phyloP scores from a whole-genome alignment of 2,888 invertebrate genomes.

The Ochropleura leucogaster region DNA sequence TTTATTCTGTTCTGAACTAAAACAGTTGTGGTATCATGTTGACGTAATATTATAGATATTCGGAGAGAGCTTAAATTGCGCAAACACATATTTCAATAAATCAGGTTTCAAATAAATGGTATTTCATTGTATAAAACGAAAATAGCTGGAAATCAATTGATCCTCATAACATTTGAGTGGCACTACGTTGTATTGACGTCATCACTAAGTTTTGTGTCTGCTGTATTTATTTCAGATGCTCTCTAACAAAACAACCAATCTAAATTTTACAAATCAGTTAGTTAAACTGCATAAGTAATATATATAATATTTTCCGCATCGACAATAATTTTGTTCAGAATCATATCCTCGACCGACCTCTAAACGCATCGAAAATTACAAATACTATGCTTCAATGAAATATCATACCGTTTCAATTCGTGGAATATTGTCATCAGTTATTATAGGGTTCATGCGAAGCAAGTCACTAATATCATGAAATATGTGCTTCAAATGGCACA shows the following conservation, averaged over 20 bases:
- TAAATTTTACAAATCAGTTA: neutral
- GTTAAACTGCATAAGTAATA: neutral
- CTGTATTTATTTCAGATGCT: neutral
- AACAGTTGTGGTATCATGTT: conserved; percentile 35
- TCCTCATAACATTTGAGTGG: neutral
- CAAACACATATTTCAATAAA: conserved; percentile 31
- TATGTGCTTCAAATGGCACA: conserved; percentile 50
- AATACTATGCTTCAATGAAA: conserved; percentile 8
- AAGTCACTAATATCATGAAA: conserved; percentile 39
- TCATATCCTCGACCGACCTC: neutral
- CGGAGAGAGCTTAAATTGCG: conserved; percentile 14
- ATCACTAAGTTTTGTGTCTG: neutral
- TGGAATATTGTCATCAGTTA: conserved; percentile 30
- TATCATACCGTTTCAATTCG: conserved; percentile 16
- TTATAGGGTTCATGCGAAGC: conserved; percentile 26
- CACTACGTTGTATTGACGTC: neutral
- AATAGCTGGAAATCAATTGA: neutral
- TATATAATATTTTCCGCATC: neutral
- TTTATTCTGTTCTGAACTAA: conserved; percentile 46
- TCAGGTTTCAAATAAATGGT: conserved; percentile 3
- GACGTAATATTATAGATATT: conserved; percentile 7
- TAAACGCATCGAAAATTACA: conserved; percentile 14
- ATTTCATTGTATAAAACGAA: neutral
- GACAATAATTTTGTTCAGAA: neutral
- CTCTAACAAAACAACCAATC: neutral